Percentiles rank a stretch among this genome's conserved stretches.
Conservation (phyloP, 2,888 invertebrate species). For the Mesochorus sp. region DNA sequence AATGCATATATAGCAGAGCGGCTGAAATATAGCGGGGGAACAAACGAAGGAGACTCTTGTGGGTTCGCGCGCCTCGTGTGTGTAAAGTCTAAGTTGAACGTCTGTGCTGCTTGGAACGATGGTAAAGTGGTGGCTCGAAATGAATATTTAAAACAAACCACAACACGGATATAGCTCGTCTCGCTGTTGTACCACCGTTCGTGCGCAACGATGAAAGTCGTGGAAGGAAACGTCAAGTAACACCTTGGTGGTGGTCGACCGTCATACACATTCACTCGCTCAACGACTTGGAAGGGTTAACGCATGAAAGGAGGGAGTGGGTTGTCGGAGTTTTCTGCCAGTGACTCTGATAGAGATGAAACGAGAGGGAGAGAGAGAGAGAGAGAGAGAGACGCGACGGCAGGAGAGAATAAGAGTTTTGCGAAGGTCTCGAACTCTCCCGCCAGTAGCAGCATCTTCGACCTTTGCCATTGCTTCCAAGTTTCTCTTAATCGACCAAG, state of each 20-base stretch:
- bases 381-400: too few relatives aligned
- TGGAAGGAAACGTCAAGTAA: conserved; percentile 23
- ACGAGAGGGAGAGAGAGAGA: neutral
- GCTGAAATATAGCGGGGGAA: neutral
- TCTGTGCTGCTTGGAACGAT: conserved; percentile 63
- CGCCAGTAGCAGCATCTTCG: conserved; percentile 37
- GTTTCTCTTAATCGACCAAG: conserved; percentile 68
- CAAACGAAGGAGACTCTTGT: conserved; percentile 18
- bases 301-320: conserved; percentile 26
- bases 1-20: conserved; percentile 17
- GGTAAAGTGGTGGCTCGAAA: conserved; percentile 70
- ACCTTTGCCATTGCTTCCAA: conserved; percentile 46
- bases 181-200: too few relatives aligned
- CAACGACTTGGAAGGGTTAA: conserved; percentile 25
- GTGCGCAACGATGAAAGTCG: conserved; percentile 36
- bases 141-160: conserved; percentile 78
- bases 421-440: conserved; percentile 29
- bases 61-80: conserved; percentile 54
- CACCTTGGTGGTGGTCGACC: conserved; percentile 1
- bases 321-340: conserved; percentile 43
- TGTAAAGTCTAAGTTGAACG: conserved; percentile 63
- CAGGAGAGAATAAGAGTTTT: neutral
- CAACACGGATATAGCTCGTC: conserved; percentile 53
- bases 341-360: conserved; percentile 16
- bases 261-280: conserved; percentile 4